These are phyloP conservation scores for Charina bottae DNA, from an alignment of 2,113 vertebrate species.

Conservation along the genomic window DNA sequence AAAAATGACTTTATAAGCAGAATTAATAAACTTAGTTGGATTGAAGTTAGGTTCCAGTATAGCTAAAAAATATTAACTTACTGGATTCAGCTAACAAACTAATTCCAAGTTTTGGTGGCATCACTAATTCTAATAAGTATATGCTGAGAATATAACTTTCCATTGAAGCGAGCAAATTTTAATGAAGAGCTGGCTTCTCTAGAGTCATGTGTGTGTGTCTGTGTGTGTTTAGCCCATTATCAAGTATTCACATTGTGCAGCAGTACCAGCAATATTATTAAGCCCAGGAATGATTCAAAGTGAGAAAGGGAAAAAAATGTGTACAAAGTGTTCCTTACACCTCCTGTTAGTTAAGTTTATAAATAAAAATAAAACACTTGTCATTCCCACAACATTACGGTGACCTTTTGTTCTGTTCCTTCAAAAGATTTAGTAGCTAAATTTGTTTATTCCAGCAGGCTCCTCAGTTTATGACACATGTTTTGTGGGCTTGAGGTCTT, in stretches of 20 bases:
- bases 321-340: background rate
- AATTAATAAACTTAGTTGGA: background rate
- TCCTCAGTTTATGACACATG: background rate
- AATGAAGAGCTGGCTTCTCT: background rate
- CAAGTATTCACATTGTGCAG: background rate
- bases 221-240: background rate
- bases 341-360: conserved; percentile 12
- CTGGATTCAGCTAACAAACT: background rate
- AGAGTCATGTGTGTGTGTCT: background rate
- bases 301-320: background rate
- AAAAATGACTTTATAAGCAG: background rate
- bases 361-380: background rate
- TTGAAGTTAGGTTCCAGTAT: background rate
- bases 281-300: background rate
- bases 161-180: background rate
- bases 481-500: conserved; percentile 1
- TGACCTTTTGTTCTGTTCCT: background rate
- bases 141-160: background rate
- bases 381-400: background rate
- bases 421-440: background rate
- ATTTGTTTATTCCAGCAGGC: conserved; percentile 1
- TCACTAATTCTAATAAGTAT: background rate
- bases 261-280: background rate
- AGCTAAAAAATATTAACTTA: background rate
- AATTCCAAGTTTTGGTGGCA: background rate